Conservation (phyloP, 2,113 vertebrate genomes). For the Gallinago undulata region DNA sequence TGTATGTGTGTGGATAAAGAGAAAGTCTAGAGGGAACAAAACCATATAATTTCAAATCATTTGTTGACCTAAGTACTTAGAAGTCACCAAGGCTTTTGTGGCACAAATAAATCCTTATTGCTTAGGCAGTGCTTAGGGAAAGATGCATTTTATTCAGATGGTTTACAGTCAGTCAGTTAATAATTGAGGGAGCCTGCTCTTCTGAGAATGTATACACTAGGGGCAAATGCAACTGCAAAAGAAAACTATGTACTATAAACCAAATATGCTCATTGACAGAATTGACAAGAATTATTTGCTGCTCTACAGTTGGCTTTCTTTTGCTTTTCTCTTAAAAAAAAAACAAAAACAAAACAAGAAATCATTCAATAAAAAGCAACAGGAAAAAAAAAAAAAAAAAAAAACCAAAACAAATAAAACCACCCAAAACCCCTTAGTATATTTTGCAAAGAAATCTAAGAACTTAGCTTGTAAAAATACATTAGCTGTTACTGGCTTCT, state of each 20-base stretch:
- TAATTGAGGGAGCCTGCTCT: slow-evolving; percentile 23
- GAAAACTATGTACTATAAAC: slow-evolving; percentile 3
- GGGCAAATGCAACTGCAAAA: not conserved
- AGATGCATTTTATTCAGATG: not conserved
- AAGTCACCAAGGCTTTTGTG: not conserved
- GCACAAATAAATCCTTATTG: slow-evolving; percentile 22
- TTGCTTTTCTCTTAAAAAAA: slow-evolving; percentile 31
- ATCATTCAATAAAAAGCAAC: not conserved
- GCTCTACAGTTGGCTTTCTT: not conserved
- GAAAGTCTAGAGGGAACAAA: slow-evolving; percentile 7
- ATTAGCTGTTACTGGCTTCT: not conserved
- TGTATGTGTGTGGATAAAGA: not conserved
- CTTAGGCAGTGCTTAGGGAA: not conserved
- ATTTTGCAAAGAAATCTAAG: not conserved
- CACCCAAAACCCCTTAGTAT: not conserved
- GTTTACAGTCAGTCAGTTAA: slow-evolving; percentile 18
- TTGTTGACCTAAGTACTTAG: slow-evolving; percentile 16
- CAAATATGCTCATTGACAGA: not conserved
- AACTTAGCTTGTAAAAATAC: not conserved
- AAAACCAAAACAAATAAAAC: not conserved
- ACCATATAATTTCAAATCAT: not conserved
- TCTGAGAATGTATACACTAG: not conserved
- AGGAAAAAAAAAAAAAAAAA: not conserved
- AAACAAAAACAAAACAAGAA: not conserved
- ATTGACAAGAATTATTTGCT: slow-evolving; percentile 25